These are phyloP conservation scores for Phasia obesa DNA, from an alignment of 2,888 invertebrate genomes.

Conservation along the genomic window DNA sequence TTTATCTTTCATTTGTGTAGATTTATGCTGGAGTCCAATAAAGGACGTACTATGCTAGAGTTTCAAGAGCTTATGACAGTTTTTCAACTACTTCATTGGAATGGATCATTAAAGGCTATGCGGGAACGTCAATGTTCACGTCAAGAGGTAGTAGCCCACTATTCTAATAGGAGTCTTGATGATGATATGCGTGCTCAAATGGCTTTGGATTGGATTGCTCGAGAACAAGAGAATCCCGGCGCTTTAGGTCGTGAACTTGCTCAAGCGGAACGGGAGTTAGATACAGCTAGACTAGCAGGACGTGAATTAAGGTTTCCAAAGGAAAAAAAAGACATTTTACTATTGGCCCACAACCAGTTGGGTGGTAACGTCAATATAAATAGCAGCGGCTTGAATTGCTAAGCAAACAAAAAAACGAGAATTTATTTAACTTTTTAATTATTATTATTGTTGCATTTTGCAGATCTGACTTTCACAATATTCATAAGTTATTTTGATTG, in stretches of 20 bases:
- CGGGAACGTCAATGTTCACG: constrained; percentile 96
- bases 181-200: constrained; percentile 98
- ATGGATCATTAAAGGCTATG: constrained; percentile 97
- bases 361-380: constrained; percentile 80
- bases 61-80: constrained; percentile 99
- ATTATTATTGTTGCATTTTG: too few relatives aligned
- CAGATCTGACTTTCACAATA: too few relatives aligned
- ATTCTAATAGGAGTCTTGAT: constrained; percentile 94
- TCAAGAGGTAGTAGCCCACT: constrained; percentile 96
- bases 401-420: neutral
- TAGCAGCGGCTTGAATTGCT: constrained; percentile 38
- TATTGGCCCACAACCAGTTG: constrained; percentile 93
- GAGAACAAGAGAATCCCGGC: constrained; percentile 88
- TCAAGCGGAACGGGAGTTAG: constrained; percentile 93
- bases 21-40: constrained; percentile 90
- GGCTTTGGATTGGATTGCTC: constrained; percentile 97
- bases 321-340: constrained; percentile 96
- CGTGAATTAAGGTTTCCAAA: constrained; percentile 96
- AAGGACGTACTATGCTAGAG: constrained; percentile 96
- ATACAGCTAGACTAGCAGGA: constrained; percentile 92
- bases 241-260: constrained; percentile 91
- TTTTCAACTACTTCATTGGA: constrained; percentile 97
- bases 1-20: too few relatives aligned
- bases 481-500: too few relatives aligned
- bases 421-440: too few relatives aligned